phyloP scores from a whole-genome alignment of 2,113 vertebrate species.

The Tupaia chinensis region DNA sequence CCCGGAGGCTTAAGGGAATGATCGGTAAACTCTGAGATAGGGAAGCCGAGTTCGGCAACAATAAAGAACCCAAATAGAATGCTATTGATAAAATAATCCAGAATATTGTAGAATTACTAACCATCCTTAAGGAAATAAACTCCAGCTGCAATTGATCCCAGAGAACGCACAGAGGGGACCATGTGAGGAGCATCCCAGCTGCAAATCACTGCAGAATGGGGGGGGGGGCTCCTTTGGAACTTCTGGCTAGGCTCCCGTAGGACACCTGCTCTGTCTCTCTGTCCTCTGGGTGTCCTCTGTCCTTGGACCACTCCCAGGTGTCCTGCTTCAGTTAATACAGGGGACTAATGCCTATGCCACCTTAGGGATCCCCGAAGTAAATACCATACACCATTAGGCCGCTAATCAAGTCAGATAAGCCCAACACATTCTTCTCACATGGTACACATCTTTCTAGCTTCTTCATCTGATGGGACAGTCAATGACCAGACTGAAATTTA shows the following conservation, averaged over 20 bases:
- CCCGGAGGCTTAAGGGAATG: not conserved
- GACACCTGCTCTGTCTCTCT: not conserved
- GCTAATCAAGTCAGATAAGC: not conserved
- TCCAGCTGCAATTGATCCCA: not conserved
- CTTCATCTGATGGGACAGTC: not conserved
- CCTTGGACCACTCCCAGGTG: not conserved
- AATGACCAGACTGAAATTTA: not conserved
- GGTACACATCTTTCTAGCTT: not conserved
- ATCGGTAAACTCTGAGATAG: not conserved
- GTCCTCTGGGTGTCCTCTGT: not conserved
- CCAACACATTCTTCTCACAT: not conserved
- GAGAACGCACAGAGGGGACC: not conserved
- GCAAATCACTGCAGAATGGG: not conserved
- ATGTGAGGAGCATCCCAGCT: not conserved
- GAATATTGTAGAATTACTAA: not conserved
- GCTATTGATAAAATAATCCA: not conserved
- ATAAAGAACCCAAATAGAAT: not conserved
- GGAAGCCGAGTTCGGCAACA: not conserved
- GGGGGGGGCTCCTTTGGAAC: not conserved
- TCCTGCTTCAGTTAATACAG: constrained; percentile 18
- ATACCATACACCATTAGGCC: not conserved
- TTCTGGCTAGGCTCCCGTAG: not conserved
- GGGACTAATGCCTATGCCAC: not conserved
- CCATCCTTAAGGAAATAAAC: not conserved
- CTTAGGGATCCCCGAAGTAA: not conserved